A percentile compares a stretch with the other conserved stretches of the same genome.
phyloP scores from a whole-genome alignment of 2,888 invertebrate species.

The Himalopsyche kuldschensis region DNA sequence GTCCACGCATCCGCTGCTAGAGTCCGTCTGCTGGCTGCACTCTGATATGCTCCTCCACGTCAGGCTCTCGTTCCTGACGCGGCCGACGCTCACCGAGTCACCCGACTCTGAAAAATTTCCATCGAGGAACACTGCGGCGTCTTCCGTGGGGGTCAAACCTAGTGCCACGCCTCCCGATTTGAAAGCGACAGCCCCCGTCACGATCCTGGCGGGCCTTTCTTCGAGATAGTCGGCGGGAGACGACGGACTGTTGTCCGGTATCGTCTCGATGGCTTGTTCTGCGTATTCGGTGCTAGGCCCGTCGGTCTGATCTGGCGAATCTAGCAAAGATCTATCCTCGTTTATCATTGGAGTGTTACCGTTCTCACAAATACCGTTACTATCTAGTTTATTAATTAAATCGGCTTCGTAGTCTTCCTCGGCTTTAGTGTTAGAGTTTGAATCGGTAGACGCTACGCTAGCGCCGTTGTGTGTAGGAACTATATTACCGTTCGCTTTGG shows the following conservation, averaged over 20 bases:
- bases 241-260: conserved; percentile 1
- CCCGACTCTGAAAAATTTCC: conserved; percentile 18
- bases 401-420: conserved; percentile 37
- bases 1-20: conserved; percentile 35
- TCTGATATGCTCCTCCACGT: conserved; percentile 58
- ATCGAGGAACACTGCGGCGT: conserved; percentile 32
- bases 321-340: conserved; percentile 25
- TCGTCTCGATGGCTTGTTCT: conserved; percentile 33
- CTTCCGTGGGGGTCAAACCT: conserved; percentile 34
- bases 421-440: conserved; percentile 42
- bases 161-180: conserved; percentile 15
- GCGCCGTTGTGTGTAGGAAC: conserved; percentile 25
- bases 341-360: conserved; percentile 30
- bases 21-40: conserved; percentile 50
- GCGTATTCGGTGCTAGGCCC: conserved; percentile 37
- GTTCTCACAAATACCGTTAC: conserved; percentile 30
- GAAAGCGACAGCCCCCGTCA: conserved; percentile 10
- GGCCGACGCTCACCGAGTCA: conserved; percentile 9
- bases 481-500: conserved; percentile 38
- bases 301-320: conserved; percentile 43
- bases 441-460: conserved; percentile 12
- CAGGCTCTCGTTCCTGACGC: conserved; percentile 52
- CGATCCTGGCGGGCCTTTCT: conserved; percentile 26
- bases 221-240: conserved; percentile 21
- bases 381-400: conserved; percentile 25